Percentiles rank a stretch among this genome's conserved stretches.
phyloP scores from a whole-genome alignment of 1,140 invertebrate species.

The Laupala kohalensis region DNA sequence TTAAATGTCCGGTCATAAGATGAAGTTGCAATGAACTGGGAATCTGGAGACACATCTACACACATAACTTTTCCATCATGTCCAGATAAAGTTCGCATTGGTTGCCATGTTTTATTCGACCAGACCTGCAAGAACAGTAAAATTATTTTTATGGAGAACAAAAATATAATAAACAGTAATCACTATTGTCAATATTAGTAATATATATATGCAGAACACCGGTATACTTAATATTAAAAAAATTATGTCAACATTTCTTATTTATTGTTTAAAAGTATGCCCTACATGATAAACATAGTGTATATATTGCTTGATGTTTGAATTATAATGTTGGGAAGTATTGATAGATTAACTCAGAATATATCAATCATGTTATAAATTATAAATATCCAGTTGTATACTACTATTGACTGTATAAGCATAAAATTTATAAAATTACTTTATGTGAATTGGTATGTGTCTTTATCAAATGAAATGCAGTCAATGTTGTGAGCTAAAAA shows the following conservation, averaged over 20 bases:
- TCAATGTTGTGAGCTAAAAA: no score
- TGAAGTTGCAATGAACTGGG: conserved; percentile 80
- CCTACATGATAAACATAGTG: no score
- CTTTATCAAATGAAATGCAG: no score
- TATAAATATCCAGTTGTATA: no score
- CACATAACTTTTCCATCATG: conserved; percentile 95
- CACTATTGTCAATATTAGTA: not conserved
- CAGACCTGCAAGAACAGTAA: conserved; percentile 45
- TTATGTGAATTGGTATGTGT: no score
- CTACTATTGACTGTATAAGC: no score
- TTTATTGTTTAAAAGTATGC: no score
- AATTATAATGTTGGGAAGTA: no score
- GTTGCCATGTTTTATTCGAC: conserved; percentile 93
- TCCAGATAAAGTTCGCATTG: conserved; percentile 81
- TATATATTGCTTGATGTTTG: no score
- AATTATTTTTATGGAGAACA: not conserved
- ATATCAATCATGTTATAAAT: no score
- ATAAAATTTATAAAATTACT: no score
- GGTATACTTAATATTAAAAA: not conserved
- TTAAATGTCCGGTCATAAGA: conserved; percentile 98
- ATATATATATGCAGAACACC: not conserved
- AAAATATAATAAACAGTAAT: not conserved
- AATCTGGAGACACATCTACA: conserved; percentile 74
- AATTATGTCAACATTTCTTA: not conserved
- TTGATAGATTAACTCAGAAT: no score